Evolutionary conservation across 37 sponge, comb jelly and placozoan genomes (phyloP), one percentile per base, ranked within the genome.

Genomic region (Lycopodina hypogea): DNA sequence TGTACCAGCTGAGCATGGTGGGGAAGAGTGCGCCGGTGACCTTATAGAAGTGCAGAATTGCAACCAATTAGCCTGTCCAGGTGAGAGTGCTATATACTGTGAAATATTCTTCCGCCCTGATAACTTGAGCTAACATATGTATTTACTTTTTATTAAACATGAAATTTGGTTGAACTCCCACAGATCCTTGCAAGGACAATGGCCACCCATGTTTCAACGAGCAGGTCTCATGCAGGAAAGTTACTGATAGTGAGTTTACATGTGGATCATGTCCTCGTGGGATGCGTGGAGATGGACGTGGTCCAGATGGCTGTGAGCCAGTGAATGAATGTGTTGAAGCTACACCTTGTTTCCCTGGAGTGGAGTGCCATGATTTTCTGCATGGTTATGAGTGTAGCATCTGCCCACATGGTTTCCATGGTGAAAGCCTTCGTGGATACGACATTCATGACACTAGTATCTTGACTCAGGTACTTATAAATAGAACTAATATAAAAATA

Each of bases 211-310:
- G 93, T 41, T 89, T 57, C 72, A 66, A 50, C 66, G 34, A 65
- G 8, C 48, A 53, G 33, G 79, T 89, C 14, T 11, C 51, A 29
- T 88, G 90, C 62, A 72, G 34, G 9, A 76, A 74, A 56, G 4
- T 75, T 19, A 77, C 83, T 48, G 93, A 88, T 28, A 85, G 88
- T 34, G 78, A 72, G 56, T 93, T 81, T 76, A 24, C 63, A 37
- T 96, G 97, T 83, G 97, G 81, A n/a, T 38, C 75, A 58, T 96
- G 97, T 78, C 97, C 97, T 0, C 32, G 52, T 21, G 95, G 97
- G 2, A 62, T 88, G 60, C 38, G 78, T 2, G 97, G 97, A 29
- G 78, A 93, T 80, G 94, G 94, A 7, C 18, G 53, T 45, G 66
- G 66, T 34, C 32, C 26, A 2, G 78, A 22, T 22, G 58, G 67